Evolutionary conservation across 2,888 invertebrate genomes (phyloP), one percentile per base, ranked within the genome.

Genomic region (Scaptomyza parva): DNA sequence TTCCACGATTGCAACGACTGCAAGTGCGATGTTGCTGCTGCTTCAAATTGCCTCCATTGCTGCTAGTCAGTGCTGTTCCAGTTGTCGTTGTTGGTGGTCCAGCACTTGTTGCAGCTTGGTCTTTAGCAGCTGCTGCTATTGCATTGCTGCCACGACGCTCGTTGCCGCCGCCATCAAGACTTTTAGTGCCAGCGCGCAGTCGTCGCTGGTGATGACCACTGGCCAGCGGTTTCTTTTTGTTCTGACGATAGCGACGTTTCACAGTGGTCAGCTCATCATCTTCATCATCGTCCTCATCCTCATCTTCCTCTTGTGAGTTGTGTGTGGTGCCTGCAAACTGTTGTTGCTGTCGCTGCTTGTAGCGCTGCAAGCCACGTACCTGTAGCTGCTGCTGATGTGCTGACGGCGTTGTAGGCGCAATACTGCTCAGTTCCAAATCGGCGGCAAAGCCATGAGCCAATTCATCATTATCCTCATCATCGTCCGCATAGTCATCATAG

Each of bases 1-100:
- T 89, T 65, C 91, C 90, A 12, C 89, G 89, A 82, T 90, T 91
- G 73, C 91, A 90, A 39, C 91, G 91, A 40, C 90, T 89, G 73
- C 91, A 90, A 30, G 89, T 89, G 71, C 86, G 76, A 17, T 86
- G 82, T 26, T 75, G 76, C 22, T 75, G 76, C 22, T 78, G 78
- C 64, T 74, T 76, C 43, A 62, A 54, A 39, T 76, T 76, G 39
- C 62, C 68, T 65, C 73, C 78, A 30, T 54, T 77, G 37, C 51
- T 48, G 61, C 33, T 55, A 57, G 43, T 20, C n/a, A 44, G 39
- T 7, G 59, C 26, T 14, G 48, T 12, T 33, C 28, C 28, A 30
- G 47, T 62, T 28, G 63, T 24, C 8, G 60, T 22, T 2, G 45
- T 6, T 20, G 48, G 11, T 17, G 62, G n/a, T n/a, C 3, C 14